Percentiles rank a stretch among this genome's conserved stretches.
Evolutionary conservation across 1,140 invertebrate species (phyloP).

Genomic region (Drosophila sturtevanti): DNA sequence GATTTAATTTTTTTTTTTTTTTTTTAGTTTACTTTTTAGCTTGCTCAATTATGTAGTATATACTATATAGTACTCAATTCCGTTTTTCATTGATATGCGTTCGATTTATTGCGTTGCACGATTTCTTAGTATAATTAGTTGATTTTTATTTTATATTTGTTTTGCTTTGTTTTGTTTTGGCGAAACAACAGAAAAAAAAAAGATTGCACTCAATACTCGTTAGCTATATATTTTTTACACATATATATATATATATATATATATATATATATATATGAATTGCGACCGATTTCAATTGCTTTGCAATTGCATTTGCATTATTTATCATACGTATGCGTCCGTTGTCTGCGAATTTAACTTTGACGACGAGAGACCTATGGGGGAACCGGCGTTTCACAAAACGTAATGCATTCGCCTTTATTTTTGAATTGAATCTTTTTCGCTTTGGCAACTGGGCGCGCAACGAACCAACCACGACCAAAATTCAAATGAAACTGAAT

Average conservation of each 20-base stretch:
- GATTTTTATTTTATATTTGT: slow-evolving; percentile 4
- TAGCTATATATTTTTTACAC: background rate
- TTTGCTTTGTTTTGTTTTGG: slow-evolving; percentile 23
- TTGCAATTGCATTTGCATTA: slow-evolving; percentile 49
- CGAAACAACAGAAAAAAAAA: slow-evolving; percentile 5
- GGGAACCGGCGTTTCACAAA: slow-evolving; percentile 6
- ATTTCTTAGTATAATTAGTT: slow-evolving; percentile 20
- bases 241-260: slow-evolving; percentile 24
- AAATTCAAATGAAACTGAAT: slow-evolving; percentile 8
- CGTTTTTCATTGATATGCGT: slow-evolving; percentile 36
- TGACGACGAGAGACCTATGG: too few relatives aligned
- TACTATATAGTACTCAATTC: slow-evolving; percentile 43
- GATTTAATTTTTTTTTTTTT: background rate
- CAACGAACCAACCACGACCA: slow-evolving; percentile 42
- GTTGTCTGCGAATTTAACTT: background rate
- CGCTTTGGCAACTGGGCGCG: slow-evolving; percentile 25
- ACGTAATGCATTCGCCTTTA: slow-evolving; percentile 14
- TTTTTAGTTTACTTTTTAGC: background rate
- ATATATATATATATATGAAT: background rate
- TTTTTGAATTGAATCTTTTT: slow-evolving; percentile 1
- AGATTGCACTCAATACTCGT: slow-evolving; percentile 34
- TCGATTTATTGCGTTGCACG: slow-evolving; percentile 17
- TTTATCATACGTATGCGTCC: slow-evolving; percentile 9
- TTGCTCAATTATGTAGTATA: background rate
- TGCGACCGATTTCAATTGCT: slow-evolving; percentile 21